A percentile compares a stretch with the other conserved stretches of the same genome.
phyloP scores from a whole-genome alignment of 2,113 vertebrate genomes.

The human (Homo sapiens) region GRCh38 chr4:103634501-103635000 shows the following conservation, averaged over 20 bases:
- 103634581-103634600: background rate
- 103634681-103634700: background rate
- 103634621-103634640: background rate
- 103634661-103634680: background rate
- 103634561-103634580: background rate
- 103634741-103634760: slow-evolving; percentile 19
- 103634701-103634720: background rate
- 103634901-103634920: background rate
- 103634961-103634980: background rate
- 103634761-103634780: background rate
- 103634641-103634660: background rate
- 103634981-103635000: background rate
- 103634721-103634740: background rate
- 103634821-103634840: background rate
- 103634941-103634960: background rate
- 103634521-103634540: background rate
- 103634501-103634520: background rate
- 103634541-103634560: background rate
- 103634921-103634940: background rate
- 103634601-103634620: no score
- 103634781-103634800: background rate
- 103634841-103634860: background rate
- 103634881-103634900: background rate
- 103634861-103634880: background rate
- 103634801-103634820: background rate